Evolutionary conservation across 1,140 invertebrate species (phyloP).

Genomic region (Euura lappo): DNA sequence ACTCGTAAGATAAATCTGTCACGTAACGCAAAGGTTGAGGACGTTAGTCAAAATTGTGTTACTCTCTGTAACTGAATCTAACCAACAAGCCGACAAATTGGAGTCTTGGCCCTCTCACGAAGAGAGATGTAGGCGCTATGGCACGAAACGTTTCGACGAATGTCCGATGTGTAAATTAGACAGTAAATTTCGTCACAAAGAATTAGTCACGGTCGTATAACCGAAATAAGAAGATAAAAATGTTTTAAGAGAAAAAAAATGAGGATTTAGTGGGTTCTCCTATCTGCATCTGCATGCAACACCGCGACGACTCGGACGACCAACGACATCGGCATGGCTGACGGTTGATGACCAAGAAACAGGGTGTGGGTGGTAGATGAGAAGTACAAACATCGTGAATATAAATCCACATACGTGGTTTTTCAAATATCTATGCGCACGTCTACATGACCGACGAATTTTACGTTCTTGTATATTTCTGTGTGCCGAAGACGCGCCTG

Average conservation of each 20-base stretch:
- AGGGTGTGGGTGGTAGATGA: constrained; percentile 52
- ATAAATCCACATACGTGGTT: background rate
- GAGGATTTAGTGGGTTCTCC: constrained; percentile 6
- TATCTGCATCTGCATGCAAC: background rate
- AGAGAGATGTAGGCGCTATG: background rate
- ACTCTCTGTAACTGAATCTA: too few relatives aligned
- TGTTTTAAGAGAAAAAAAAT: constrained; percentile 7
- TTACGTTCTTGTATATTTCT: too few relatives aligned
- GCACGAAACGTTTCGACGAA: background rate
- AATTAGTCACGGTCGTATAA: constrained; percentile 28
- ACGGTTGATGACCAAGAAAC: constrained; percentile 22
- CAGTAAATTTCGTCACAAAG: constrained; percentile 38
- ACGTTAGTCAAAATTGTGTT: too few relatives aligned
- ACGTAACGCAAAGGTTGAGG: too few relatives aligned
- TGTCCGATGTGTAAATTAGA: constrained; percentile 39
- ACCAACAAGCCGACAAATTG: background rate
- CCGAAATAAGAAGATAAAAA: background rate
- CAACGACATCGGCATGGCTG: constrained; percentile 11
- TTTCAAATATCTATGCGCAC: too few relatives aligned
- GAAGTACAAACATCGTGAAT: constrained; percentile 51
- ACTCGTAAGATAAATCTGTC: too few relatives aligned
- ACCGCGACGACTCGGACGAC: background rate
- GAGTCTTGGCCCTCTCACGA: background rate
- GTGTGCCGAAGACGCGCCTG: too few relatives aligned
- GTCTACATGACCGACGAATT: too few relatives aligned